A percentile compares a stretch with the other conserved stretches of the same genome.
Evolutionary conservation across 2,888 invertebrate genomes (phyloP).

Genomic region (Carpatolechia fugitivella): DNA sequence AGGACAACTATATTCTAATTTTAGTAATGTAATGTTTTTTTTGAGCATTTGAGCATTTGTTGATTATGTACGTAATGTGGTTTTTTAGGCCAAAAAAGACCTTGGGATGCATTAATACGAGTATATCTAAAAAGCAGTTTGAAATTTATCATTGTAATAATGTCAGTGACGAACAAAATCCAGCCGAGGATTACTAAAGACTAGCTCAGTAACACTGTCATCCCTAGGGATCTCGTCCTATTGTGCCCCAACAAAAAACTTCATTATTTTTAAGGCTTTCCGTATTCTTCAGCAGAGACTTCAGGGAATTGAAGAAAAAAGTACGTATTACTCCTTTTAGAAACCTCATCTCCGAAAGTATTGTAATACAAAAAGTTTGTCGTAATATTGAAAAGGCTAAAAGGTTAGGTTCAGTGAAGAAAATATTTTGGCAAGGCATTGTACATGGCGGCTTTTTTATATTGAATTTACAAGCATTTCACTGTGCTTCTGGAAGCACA

Average conservation of each 20-base stretch:
- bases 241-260: slow-evolving; percentile 1
- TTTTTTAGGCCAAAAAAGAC: no score
- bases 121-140: no score
- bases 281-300: background rate
- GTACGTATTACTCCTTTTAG: background rate
- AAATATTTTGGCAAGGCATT: no score
- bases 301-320: slow-evolving; percentile 2
- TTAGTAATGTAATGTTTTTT: no score
- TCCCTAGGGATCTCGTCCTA: background rate
- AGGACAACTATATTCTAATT: background rate
- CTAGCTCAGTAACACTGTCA: background rate
- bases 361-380: slow-evolving; percentile 2
- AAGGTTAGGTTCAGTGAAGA: background rate
- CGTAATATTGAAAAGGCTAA: background rate
- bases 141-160: background rate
- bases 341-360: slow-evolving; percentile 1
- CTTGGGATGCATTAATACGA: no score
- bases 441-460: no score
- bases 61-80: no score
- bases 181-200: background rate
- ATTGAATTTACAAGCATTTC: no score
- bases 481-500: no score
- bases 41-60: no score
- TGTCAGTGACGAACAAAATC: background rate
- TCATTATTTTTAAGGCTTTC: slow-evolving; percentile 12